Evolutionary conservation across 1,140 invertebrate genomes (phyloP).

Genomic region (Wasmannia auropunctata): DNA sequence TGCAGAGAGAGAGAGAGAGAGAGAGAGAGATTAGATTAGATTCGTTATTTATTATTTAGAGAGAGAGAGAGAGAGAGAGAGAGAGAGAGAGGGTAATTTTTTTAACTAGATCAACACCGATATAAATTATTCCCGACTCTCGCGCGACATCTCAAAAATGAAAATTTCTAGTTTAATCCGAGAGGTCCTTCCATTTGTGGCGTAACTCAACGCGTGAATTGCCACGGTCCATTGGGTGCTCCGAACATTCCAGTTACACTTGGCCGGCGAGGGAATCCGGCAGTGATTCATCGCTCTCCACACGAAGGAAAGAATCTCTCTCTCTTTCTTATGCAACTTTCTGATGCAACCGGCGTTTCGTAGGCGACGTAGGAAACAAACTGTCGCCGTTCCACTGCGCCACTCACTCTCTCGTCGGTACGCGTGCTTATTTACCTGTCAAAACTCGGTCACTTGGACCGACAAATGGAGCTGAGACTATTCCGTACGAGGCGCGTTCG

Average conservation of each 20-base stretch:
- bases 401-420: constrained; percentile 23
- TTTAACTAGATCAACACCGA: background rate
- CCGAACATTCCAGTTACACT: constrained; percentile 41
- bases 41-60: no score
- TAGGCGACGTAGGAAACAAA: constrained; percentile 26
- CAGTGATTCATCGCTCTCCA: constrained; percentile 67
- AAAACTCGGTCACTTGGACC: constrained; percentile 49
- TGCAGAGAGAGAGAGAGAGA: no score
- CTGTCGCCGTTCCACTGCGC: background rate
- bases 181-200: background rate
- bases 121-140: background rate
- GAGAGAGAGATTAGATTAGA: no score
- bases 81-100: no score
- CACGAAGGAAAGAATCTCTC: constrained; percentile 36
- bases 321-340: constrained; percentile 44
- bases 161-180: background rate
- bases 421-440: background rate
- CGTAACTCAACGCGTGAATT: background rate
- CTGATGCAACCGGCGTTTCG: constrained; percentile 60
- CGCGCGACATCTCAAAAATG: background rate
- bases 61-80: no score
- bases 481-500: constrained; percentile 17
- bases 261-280: constrained; percentile 54
- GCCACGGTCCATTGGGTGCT: background rate
- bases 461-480: no score